phyloP scores from a whole-genome alignment of 2,797 vertebrate species.

The Enteromius viviparus region DNA sequence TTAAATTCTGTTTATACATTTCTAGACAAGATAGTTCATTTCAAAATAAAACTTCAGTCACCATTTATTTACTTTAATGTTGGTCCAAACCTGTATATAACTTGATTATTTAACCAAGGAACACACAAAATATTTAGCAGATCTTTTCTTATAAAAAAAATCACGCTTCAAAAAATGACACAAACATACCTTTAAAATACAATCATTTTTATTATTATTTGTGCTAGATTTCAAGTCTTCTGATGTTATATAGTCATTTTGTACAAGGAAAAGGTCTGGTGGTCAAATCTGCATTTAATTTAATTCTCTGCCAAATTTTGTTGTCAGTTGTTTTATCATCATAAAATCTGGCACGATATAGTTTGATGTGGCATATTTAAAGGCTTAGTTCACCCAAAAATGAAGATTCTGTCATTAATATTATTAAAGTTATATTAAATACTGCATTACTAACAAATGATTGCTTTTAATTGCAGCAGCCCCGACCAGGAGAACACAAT shows the following conservation, averaged over 20 bases:
- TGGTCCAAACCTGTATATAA: neutral
- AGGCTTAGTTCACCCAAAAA: no score
- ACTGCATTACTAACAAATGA: neutral
- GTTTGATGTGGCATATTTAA: no score
- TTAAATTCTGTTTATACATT: neutral
- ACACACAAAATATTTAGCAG: no score
- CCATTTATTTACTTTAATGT: neutral
- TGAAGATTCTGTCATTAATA: no score
- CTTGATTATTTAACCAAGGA: neutral
- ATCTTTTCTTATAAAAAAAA: no score
- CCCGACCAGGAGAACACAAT: conserved; percentile 85
- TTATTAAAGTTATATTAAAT: no score
- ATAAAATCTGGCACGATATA: neutral
- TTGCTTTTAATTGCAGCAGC: conserved; percentile 67
- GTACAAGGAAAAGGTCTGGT: neutral
- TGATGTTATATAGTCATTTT: neutral
- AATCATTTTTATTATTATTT: neutral
- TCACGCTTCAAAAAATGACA: no score
- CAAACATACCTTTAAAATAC: neutral
- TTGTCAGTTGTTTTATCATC: neutral
- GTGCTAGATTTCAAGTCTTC: neutral
- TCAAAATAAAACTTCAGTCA: neutral
- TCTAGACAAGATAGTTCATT: neutral
- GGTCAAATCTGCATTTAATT: neutral
- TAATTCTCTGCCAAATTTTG: neutral